Percentiles rank a stretch among this genome's conserved stretches.
Conservation (phyloP, 2,888 invertebrate species). For the Rhamphomyia laevipes region DNA sequence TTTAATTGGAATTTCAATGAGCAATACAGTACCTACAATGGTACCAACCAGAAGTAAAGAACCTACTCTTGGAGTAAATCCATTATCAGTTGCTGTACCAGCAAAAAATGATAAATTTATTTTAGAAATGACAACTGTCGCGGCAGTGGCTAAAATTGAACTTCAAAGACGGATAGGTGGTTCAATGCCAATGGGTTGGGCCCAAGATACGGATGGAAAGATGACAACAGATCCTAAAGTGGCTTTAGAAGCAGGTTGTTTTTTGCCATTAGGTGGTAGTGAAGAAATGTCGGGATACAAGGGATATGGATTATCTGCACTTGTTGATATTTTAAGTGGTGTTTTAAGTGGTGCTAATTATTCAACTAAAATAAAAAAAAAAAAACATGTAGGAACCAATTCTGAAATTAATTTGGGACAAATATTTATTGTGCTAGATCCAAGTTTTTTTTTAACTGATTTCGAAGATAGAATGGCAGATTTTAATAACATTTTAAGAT, state of each 20-base stretch:
- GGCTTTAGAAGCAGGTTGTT: constrained; percentile 46
- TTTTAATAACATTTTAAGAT: constrained; percentile 54
- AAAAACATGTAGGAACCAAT: constrained; percentile 52
- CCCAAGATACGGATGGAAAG: constrained; percentile 51
- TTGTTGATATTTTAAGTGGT: constrained; percentile 86
- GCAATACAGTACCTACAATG: constrained; percentile 84
- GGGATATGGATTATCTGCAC: constrained; percentile 70
- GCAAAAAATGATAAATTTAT: constrained; percentile 63
- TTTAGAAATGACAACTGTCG: constrained; percentile 90
- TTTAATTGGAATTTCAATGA: constrained; percentile 75
- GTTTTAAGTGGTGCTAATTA: constrained; percentile 52
- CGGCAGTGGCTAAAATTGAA: constrained; percentile 89
- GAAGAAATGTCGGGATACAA: constrained; percentile 75
- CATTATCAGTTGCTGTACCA: constrained; percentile 69
- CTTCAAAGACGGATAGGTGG: constrained; percentile 65
- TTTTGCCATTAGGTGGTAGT: constrained; percentile 63
- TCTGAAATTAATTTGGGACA: constrained; percentile 72
- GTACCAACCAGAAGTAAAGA: constrained; percentile 73
- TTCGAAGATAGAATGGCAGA: constrained; percentile 64
- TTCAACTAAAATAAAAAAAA: constrained; percentile 50
- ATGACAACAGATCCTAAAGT: constrained; percentile 53
- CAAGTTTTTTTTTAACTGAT: constrained; percentile 66
- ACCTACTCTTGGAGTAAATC: constrained; percentile 80
- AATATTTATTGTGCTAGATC: constrained; percentile 79
- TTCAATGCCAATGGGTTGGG: constrained; percentile 77